Evolutionary conservation across 1,140 invertebrate species (phyloP), one percentile per base, ranked within the genome.

Genomic region (Heliothis virescens): DNA sequence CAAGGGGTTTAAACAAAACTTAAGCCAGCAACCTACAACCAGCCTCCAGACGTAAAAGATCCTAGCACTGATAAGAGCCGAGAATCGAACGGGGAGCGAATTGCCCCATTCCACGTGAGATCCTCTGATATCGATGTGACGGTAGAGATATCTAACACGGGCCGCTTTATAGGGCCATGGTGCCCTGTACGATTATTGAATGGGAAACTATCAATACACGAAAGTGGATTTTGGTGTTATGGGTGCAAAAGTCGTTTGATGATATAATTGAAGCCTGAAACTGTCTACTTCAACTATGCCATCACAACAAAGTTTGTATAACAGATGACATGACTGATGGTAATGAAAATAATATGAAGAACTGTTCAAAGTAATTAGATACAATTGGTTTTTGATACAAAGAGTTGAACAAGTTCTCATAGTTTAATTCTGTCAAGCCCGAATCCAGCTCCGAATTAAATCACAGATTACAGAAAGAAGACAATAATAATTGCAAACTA

Each of bases 51-150:
- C 53, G 41, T 29, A 50, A 75, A 75, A 75, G 73, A 75, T 75
- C 15, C 13, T 26, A 62, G 50, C 47, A 21, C 55, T 13, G 73
- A 75, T 75, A 75, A 62, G 29, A 26, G 47, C 29, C 73, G 73
- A 34, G 55, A 75, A 75, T 75, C 57, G 57, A 75, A 75, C 73
- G 59, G 41, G 41, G 15, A 63, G 16, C 47, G 18, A 75, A 75
- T 75, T 75, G 73, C 73, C 73, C 57, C 73, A 50, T 75, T 75
- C 73, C 73, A 75, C 59, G 73, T 62, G 73, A 75, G 73, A 75
- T 73, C n/a, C 18, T n/a, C 34, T 21, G 71, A 73, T 75, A 75
- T 59, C 7, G 47, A 62, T 26, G 57, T 47, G 12, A 63, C 47
- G 41, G 18, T 29, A 13, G 65, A 69, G 65, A 69, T 69, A 69